These are phyloP conservation scores for Psylliodes chrysocephalus DNA, from an alignment of 2,888 invertebrate species.

Conservation along the genomic window DNA sequence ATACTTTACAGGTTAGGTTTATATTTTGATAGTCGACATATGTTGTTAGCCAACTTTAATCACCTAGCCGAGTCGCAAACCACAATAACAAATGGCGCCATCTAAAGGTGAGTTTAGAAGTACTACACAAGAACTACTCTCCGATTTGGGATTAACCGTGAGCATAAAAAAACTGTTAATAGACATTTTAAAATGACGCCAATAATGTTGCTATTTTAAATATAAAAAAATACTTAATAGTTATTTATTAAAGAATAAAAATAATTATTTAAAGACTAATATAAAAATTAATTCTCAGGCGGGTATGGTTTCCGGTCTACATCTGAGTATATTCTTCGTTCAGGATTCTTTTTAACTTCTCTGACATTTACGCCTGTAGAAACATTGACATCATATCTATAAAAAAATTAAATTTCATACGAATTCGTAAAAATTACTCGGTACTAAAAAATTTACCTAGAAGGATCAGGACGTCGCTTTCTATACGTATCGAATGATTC, in stretches of 20 bases:
- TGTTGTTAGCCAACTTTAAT: too few relatives aligned
- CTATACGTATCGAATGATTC: constrained; percentile 25
- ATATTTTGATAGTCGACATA: too few relatives aligned
- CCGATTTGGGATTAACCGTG: too few relatives aligned
- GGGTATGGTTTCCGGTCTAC: constrained; percentile 46
- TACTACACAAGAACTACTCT: too few relatives aligned
- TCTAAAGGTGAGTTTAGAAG: too few relatives aligned
- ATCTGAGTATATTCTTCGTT: constrained; percentile 61
- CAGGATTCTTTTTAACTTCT: constrained; percentile 61
- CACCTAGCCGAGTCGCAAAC: too few relatives aligned
- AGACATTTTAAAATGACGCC: too few relatives aligned
- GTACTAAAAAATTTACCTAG: constrained; percentile 7
- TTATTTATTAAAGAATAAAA: background rate
- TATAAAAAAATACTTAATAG: background rate
- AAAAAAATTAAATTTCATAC: too few relatives aligned
- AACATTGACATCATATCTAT: constrained; percentile 48
- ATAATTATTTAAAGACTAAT: background rate
- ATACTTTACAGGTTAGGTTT: too few relatives aligned
- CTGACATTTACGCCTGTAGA: constrained; percentile 60
- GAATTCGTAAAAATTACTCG: background rate
- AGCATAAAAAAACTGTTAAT: too few relatives aligned
- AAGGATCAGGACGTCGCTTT: constrained; percentile 21
- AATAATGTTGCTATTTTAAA: too few relatives aligned
- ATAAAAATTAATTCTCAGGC: background rate
- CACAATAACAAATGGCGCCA: too few relatives aligned